Base-by-base conservation (phyloP, 2,797 vertebrate genomes). In the Chaunax sp. region DNA sequence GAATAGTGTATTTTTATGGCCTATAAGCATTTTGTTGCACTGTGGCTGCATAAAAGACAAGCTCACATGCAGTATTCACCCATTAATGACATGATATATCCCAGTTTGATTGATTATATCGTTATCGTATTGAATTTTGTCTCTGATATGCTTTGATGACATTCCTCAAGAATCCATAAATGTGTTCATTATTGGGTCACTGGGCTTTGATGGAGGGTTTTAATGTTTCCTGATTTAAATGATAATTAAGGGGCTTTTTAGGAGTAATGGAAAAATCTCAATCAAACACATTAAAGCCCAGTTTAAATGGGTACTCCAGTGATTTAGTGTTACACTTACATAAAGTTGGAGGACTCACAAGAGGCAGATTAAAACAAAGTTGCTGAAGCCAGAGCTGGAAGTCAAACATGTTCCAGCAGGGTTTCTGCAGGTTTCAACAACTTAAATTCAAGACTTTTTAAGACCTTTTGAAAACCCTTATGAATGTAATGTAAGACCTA, bases 291-390 rank as follows among this genome's bases (percentile, higher is more conserved):
- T 65, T 41, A 69, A 83, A 70, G 65, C 65, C 30, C 53, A 15
- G 45, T 72, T 77, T 55, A 55, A 82, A 69, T 62, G 44, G 60
- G 55, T 37, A 55, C 51, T 80, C 57, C 18, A 72, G 30, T 75
- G 75, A 62, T 72, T 56, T 72, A 68, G 65, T 52, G 40, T 46
- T 64, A 11, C 33, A 35, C 33, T 35, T 35, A 18, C 23, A 58
- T 75, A 57, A 68, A 68, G 19, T 28, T 63, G n/a, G 69, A 65
- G 45, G 70, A 77, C 68, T 63, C 73, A 55, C 64, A 77, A 33
- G 70, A 81, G 82, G 74, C 51, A 15, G 47, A 81, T 77, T 78
- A 70, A 75, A 74, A 61, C 25, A 23, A 69, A 75, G 69, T 45
- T 41, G 26, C 18, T 51, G 43, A 44, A 60, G 58, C 16, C 28